phyloP scores from a whole-genome alignment of 2,888 invertebrate species.

The Tetragnatha montana region DNA sequence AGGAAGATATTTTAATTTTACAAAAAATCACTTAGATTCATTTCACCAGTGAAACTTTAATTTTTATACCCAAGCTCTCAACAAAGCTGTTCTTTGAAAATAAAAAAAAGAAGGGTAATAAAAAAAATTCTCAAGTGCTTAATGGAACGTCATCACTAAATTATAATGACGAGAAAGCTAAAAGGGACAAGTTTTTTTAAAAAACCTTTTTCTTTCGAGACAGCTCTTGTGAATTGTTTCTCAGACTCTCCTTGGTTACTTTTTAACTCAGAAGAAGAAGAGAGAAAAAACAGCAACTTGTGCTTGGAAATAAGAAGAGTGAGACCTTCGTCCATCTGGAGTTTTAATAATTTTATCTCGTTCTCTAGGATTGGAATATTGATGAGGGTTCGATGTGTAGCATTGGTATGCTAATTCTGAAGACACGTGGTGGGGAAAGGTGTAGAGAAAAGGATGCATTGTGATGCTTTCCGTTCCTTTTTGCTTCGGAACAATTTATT shows the following conservation, averaged over 20 bases:
- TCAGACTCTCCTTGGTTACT: neutral
- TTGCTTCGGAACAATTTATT: neutral
- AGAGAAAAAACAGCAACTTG: neutral
- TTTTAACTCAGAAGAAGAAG: neutral
- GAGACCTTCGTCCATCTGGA: constrained; percentile 2
- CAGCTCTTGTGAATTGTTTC: neutral
- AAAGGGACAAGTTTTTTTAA: neutral
- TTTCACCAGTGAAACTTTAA: neutral
- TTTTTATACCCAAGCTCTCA: neutral
- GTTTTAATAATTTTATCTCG: constrained; percentile 44
- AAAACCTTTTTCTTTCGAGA: neutral
- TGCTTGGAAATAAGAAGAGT: constrained; percentile 25
- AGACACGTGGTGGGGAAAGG: constrained; percentile 1
- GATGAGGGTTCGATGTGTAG: constrained; percentile 11
- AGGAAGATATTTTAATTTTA: neutral
- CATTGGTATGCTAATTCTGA: constrained; percentile 19
- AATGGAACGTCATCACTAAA: neutral
- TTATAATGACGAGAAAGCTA: neutral
- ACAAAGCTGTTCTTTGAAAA: neutral
- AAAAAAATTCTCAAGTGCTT: neutral
- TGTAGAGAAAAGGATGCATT: neutral
- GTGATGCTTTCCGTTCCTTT: neutral
- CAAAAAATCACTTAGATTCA: neutral
- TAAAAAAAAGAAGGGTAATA: neutral
- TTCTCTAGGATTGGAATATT: constrained; percentile 26